Evolutionary conservation across 92 coral and sea anemone genomes (phyloP).

Genomic region (Epizoanthus stellaris): DNA sequence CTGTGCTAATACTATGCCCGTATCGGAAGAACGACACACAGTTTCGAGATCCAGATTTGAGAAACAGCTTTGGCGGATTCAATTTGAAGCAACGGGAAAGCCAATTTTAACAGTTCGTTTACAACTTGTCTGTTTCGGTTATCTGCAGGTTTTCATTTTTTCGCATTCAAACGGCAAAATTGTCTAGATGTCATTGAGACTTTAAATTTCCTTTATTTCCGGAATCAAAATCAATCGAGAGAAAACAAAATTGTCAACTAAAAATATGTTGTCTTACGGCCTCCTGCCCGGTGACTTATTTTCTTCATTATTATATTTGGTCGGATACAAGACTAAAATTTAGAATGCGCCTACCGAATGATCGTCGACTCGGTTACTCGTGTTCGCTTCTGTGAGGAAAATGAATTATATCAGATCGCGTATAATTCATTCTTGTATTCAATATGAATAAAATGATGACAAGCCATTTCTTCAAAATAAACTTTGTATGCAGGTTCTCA

Average conservation of each 20-base stretch:
- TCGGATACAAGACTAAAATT: constrained; percentile 20
- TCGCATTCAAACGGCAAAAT: constrained; percentile 11
- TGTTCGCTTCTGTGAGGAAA: constrained; percentile 44
- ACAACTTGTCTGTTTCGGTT: constrained; percentile 15
- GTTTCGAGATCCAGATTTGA: neutral
- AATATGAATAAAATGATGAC: constrained; percentile 63
- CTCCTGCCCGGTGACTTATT: constrained; percentile 29
- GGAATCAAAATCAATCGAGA: constrained; percentile 30
- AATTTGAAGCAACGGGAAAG: constrained; percentile 16
- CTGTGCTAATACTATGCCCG: neutral
- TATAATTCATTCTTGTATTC: constrained; percentile 53
- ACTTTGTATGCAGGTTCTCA: constrained; percentile 38
- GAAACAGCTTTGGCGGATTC: neutral
- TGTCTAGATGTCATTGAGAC: constrained; percentile 27
- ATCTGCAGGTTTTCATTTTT: constrained; percentile 12
- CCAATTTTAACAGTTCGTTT: constrained; percentile 30
- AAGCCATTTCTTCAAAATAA: constrained; percentile 45
- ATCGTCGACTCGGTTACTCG: constrained; percentile 14
- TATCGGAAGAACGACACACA: neutral
- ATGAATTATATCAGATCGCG: constrained; percentile 47
- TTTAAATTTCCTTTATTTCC: constrained; percentile 30
- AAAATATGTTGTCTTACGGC: constrained; percentile 1
- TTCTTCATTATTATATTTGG: constrained; percentile 34
- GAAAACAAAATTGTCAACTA: constrained; percentile 16
- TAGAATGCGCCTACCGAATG: neutral